Base-by-base conservation (phyloP, 2,888 invertebrate species). In the Drosophila kuntzei region DNA sequence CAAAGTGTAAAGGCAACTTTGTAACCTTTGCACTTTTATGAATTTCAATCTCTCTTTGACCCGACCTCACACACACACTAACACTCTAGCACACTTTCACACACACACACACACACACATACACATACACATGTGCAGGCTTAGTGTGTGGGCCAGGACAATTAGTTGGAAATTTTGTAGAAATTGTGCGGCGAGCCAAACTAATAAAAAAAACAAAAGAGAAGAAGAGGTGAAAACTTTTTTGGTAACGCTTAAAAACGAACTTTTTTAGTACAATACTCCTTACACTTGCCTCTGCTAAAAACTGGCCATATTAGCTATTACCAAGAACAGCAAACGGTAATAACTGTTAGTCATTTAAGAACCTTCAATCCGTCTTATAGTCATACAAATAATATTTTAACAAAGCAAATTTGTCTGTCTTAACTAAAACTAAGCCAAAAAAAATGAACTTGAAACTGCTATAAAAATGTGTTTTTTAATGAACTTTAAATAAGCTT, bases 11-110 rank as follows among this genome's bases (percentile, higher is more conserved):
- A 63, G 58, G 57, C 60, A 79, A 82, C 80, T 86, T 80, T 81
- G 76, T 82, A 81, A 82, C 83, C 80, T 81, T 76, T 76, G 86
- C 86, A 82, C 80, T 86, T 81, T 81, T 79, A 68, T 70, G 74
- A 71, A 77, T 86, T 83, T 76, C 78, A 76, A 79, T 75, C 75
- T 75, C 76, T 51, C 39, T 70, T 76, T 71, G 79, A 71, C 54
- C 79, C 54, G 27, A 61, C 43, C 49, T 58, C 54, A 49, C 47
- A 20, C 41, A 47, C 36, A 47, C 25, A 58, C 34, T 59, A 12
- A 29, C 39, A 39, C n/a, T 46, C 46, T 46, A 47, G 44, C n/a
- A 32, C 47, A 29, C 27, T 49, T 8, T 54, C 58, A 58, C 37
- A 54, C 32, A 51, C 9, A 44, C 18, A 34, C 34, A 14, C 18